phyloP scores from a whole-genome alignment of 1,140 invertebrate genomes.

The Philopotamus ludificatus region DNA sequence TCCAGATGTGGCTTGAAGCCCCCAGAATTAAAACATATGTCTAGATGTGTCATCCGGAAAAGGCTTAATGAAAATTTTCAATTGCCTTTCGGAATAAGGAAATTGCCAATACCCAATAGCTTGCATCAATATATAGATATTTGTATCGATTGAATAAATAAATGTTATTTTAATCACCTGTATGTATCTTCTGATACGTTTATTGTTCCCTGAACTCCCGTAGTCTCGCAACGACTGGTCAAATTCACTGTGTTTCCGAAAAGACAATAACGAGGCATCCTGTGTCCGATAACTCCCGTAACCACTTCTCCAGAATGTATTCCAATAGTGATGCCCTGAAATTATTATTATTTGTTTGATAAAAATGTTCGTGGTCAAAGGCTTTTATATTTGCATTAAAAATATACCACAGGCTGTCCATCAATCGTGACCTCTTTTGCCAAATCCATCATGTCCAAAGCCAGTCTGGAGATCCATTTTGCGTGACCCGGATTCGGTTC shows the following conservation, averaged over 20 bases:
- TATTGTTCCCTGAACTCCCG: constrained; percentile 84
- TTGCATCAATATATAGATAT: constrained; percentile 72
- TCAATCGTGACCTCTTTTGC: constrained; percentile 83
- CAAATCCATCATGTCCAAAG: constrained; percentile 95
- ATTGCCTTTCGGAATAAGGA: constrained; percentile 69
- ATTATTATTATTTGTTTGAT: neutral
- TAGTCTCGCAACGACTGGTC: constrained; percentile 93
- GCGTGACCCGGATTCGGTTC: constrained; percentile 90
- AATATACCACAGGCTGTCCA: constrained; percentile 78
- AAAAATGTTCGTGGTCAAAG: too few species aligned
- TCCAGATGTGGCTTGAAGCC: constrained; percentile 50
- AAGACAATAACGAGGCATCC: constrained; percentile 96
- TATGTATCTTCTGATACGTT: constrained; percentile 95
- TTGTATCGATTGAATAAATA: constrained; percentile 59
- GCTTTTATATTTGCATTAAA: too few species aligned
- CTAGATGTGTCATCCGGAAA: constrained; percentile 66
- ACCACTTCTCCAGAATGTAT: constrained; percentile 96
- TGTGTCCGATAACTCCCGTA: constrained; percentile 93
- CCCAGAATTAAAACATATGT: constrained; percentile 60
- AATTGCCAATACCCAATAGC: constrained; percentile 62
- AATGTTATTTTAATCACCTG: constrained; percentile 59
- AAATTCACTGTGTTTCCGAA: constrained; percentile 97
- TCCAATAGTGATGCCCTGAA: constrained; percentile 90
- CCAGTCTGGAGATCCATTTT: constrained; percentile 87
- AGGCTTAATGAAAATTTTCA: constrained; percentile 65